Evolutionary conservation across 2,797 vertebrate genomes (phyloP).

Genomic region (Lemur catta): DNA sequence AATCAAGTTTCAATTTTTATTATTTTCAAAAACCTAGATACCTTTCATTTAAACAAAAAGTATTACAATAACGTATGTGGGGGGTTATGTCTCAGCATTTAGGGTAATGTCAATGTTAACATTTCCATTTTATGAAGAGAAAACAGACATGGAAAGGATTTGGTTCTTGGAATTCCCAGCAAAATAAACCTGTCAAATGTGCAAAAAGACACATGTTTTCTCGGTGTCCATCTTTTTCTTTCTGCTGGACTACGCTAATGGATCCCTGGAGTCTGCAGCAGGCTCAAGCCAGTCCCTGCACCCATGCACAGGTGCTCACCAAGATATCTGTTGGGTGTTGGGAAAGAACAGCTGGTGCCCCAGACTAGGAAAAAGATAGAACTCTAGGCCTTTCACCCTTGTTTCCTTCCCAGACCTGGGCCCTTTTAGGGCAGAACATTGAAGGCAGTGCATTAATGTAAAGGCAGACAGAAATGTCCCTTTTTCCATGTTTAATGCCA

Average conservation of each 20-base stretch:
- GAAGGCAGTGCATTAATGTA: background rate
- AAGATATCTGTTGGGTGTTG: background rate
- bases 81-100: background rate
- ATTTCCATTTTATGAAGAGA: background rate
- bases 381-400: background rate
- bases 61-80: background rate
- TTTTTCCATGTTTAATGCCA: background rate
- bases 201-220: constrained; percentile 48
- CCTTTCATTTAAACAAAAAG: constrained; percentile 7
- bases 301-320: background rate
- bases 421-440: background rate
- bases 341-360: background rate
- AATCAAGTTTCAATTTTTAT: background rate
- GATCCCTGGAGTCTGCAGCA: constrained; percentile 49
- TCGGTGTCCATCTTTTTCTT: constrained; percentile 51
- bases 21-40: constrained; percentile 31
- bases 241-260: constrained; percentile 45
- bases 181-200: constrained; percentile 53
- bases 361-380: background rate
- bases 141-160: background rate
- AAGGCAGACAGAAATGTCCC: background rate
- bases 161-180: background rate
- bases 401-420: background rate
- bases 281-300: background rate
- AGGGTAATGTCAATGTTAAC: background rate